Evolutionary conservation across 2,888 invertebrate genomes (phyloP), one percentile per base, ranked within the genome.

Genomic region (Drosophila setosimentum): DNA sequence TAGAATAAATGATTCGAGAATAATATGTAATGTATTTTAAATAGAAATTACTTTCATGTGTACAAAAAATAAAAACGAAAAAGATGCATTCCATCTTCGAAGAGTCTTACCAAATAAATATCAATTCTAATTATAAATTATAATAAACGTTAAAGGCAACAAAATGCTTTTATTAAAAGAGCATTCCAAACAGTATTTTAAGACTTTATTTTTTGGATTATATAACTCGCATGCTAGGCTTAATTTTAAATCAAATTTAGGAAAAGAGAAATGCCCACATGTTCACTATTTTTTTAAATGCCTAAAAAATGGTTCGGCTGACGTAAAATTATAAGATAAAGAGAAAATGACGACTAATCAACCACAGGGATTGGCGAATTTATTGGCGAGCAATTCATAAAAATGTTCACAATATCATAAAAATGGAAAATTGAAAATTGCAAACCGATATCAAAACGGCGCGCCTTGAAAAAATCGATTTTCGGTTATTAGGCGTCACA

Each of bases 401-500:
- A 89, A 88, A 65, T 72, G 88, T 86, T 75, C 74, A 48, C 90
- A 80, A 73, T 71, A 33, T 53, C 68, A 75, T 67, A 60, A 69
- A 78, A 48, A 35, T 37, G n/a, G 32, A 66, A 51, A 76, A 53
- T 24, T 29, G n/a, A 49, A 64, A 74, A 87, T 48, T 65, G 61
- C 50, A 58, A 70, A 55, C 24, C 59, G 32, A 65, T 75, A 71
- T 61, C 57, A 24, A 53, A 48, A 32, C 24, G 49, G 48, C 57
- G 62, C 40, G 64, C 57, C 71, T 63, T 40, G 67, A 76, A 67
- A 71, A 68, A 87, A 88, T 90, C 83, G 90, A 87, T 87, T 88
- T 73, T 73, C 68, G 63, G 78, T 72, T 88, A 87, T 89, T 85
- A 88, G 70, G 74, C 88, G 86, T 89, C 87, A 79, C 90, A 90